These are phyloP conservation scores for Pomatostomus ruficeps DNA, from an alignment of 2,113 vertebrate species.

Conservation along the genomic window DNA sequence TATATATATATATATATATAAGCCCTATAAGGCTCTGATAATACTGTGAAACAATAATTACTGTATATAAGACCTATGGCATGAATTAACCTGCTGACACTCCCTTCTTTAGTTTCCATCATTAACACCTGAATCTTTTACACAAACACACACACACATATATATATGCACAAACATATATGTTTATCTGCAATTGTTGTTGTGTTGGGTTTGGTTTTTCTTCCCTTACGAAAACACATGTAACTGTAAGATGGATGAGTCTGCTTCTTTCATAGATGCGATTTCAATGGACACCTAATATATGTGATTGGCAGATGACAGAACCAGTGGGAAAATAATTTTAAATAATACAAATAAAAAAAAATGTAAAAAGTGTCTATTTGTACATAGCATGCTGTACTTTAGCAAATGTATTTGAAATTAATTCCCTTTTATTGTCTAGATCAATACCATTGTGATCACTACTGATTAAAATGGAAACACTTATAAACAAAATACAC, in stretches of 20 bases:
- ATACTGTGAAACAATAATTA: background rate
- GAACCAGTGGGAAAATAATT: background rate
- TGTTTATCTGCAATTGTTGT: background rate
- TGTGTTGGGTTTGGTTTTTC: accelerated
- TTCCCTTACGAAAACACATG: background rate
- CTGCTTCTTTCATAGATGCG: background rate
- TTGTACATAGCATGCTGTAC: background rate
- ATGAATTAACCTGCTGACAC: background rate
- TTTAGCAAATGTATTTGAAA: background rate
- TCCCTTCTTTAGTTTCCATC: background rate
- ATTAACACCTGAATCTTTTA: background rate
- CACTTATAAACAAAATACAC: background rate
- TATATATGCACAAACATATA: background rate
- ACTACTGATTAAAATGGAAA: background rate
- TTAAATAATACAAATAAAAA: background rate
- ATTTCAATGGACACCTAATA: background rate
- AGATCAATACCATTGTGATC: background rate
- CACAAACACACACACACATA: too few relatives aligned
- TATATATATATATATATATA: too few relatives aligned
- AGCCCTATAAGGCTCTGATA: background rate
- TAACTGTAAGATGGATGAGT: background rate
- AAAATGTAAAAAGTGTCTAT: background rate
- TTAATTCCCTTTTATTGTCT: background rate
- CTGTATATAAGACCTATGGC: background rate
- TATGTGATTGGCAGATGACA: background rate